These are phyloP conservation scores for Rhabdophis nuchalis DNA, from an alignment of 2,797 vertebrate genomes.

Conservation along the genomic window DNA sequence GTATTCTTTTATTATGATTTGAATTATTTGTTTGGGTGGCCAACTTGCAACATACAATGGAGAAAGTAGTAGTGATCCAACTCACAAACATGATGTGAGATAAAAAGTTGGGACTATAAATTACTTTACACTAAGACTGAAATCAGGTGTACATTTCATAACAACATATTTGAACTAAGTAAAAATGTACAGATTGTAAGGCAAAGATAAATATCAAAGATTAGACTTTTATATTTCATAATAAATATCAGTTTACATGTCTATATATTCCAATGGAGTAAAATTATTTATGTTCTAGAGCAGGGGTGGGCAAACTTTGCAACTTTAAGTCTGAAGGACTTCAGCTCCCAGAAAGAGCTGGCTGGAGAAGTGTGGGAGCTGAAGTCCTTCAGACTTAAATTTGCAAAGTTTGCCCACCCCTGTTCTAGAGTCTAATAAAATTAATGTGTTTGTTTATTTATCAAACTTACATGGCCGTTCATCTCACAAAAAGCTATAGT, in stretches of 20 bases:
- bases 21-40: background rate
- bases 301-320: no score
- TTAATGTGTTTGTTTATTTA: background rate
- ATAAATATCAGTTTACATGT: background rate
- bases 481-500: background rate
- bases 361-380: no score
- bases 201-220: background rate
- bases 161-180: background rate
- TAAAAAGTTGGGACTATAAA: background rate
- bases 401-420: no score
- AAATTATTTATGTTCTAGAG: background rate
- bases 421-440: background rate
- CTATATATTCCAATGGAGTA: background rate
- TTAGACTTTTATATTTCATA: background rate
- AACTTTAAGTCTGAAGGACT: no score
- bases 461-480: background rate
- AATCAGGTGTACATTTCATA: background rate
- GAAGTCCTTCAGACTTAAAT: no score
- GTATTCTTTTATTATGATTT: background rate
- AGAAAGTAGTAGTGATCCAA: background rate
- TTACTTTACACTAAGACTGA: background rate
- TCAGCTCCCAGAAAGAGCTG: no score
- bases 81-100: background rate
- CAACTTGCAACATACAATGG: background rate
- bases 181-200: background rate